phyloP scores from a whole-genome alignment of 2,888 invertebrate species.

The Thymelicus acteon region DNA sequence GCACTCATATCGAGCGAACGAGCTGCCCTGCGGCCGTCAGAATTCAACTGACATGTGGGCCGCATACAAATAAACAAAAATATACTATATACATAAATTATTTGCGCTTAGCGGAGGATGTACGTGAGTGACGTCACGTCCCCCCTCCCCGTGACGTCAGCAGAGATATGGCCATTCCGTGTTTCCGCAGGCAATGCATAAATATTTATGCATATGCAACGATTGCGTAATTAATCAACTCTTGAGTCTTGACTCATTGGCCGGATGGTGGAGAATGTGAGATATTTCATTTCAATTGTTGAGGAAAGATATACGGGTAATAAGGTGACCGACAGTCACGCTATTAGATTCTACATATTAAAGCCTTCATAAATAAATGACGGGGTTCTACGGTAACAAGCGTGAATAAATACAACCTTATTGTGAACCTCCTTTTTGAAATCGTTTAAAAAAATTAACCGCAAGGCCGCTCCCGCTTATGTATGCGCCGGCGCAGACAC shows the following conservation, averaged over 20 bases:
- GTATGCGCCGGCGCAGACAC: conserved; percentile 57
- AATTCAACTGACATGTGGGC: conserved; percentile 36
- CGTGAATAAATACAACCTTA: too few species aligned
- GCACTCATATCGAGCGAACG: conserved; percentile 17
- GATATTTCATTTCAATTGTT: conserved; percentile 14
- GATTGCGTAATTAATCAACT: conserved; percentile 34
- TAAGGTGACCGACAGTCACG: neutral
- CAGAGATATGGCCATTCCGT: conserved; percentile 34
- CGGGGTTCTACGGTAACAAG: too few species aligned
- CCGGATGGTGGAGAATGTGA: conserved; percentile 15
- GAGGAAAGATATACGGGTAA: neutral
- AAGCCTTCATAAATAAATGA: too few species aligned
- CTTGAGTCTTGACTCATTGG: conserved; percentile 26
- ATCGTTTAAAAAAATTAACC: too few species aligned
- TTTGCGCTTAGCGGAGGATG: conserved; percentile 43
- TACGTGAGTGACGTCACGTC: conserved; percentile 45
- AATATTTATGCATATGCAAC: conserved; percentile 37
- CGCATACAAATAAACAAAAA: conserved; percentile 42
- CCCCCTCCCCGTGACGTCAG: conserved; percentile 39
- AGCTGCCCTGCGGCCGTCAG: conserved; percentile 20
- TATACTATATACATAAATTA: conserved; percentile 35
- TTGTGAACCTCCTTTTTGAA: too few species aligned
- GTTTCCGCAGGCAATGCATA: conserved; percentile 34
- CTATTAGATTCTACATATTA: neutral
- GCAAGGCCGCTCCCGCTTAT: conserved; percentile 61